Conservation (phyloP, 2,797 vertebrate genomes). For the Rhinichthys osculus region DNA sequence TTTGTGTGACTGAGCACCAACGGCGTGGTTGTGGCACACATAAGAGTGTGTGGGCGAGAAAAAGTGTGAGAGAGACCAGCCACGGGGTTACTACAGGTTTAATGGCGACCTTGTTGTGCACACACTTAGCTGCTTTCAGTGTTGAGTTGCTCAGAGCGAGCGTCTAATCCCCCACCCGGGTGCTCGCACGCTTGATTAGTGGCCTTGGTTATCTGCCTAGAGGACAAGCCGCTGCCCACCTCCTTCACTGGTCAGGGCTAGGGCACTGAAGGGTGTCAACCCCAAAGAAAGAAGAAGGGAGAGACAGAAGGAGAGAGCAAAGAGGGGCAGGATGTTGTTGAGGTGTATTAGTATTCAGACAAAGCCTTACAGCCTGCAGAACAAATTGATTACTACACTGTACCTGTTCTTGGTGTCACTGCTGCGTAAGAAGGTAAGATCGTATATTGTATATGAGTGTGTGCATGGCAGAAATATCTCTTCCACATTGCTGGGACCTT, state of each 20-base stretch:
- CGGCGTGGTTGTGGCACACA: constrained; percentile 14
- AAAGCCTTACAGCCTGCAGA: constrained; percentile 87
- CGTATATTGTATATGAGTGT: constrained; percentile 73
- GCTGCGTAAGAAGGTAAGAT: constrained; percentile 83
- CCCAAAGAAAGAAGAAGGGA: constrained; percentile 30
- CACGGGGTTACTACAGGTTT: constrained; percentile 64
- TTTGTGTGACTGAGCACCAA: constrained; percentile 22
- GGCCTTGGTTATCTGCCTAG: constrained; percentile 82
- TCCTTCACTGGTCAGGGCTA: constrained; percentile 80
- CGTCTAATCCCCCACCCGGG: constrained; percentile 84
- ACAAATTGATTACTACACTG: constrained; percentile 89
- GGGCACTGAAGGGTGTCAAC: constrained; percentile 69
- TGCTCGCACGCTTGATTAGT: constrained; percentile 83
- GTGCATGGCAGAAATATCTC: constrained; percentile 26
- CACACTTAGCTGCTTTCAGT: constrained; percentile 78
- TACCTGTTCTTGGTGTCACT: constrained; percentile 87
- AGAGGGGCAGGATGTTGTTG: constrained; percentile 69
- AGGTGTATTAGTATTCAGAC: constrained; percentile 88
- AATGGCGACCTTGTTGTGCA: constrained; percentile 80
- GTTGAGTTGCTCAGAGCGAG: constrained; percentile 76
- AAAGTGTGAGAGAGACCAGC: constrained; percentile 34
- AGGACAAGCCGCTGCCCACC: constrained; percentile 76
- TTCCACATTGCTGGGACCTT: background rate
- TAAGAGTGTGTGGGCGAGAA: constrained; percentile 38
- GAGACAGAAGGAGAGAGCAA: constrained; percentile 12